A percentile compares a stretch with the other conserved stretches of the same genome.
These are phyloP conservation scores for Kuschelorhynchus macadamiae DNA, from an alignment of 2,888 invertebrate species.

Conservation along the genomic window DNA sequence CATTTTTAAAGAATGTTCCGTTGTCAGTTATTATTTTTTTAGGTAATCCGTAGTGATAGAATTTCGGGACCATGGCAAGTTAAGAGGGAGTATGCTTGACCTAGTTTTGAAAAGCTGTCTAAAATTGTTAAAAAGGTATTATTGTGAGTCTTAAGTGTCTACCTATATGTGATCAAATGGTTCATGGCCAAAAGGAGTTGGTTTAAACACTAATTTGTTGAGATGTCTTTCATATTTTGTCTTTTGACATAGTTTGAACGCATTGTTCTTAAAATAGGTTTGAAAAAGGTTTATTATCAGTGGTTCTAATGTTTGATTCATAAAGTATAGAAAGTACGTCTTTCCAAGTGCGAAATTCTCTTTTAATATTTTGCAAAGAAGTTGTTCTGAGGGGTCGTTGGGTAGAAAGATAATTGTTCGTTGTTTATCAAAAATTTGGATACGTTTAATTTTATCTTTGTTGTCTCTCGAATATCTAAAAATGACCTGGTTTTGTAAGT, in stretches of 20 bases:
- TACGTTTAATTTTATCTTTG: too few relatives aligned
- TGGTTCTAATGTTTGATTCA: slow-evolving; percentile 21
- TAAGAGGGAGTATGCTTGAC: too few relatives aligned
- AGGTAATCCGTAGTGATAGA: too few relatives aligned
- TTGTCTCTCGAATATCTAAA: too few relatives aligned
- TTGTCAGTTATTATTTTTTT: not conserved
- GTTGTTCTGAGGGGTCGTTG: slow-evolving; percentile 18
- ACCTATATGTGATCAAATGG: too few relatives aligned
- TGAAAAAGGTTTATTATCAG: slow-evolving; percentile 10
- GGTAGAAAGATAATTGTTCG: slow-evolving; percentile 11
- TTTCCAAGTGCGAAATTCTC: slow-evolving; percentile 10
- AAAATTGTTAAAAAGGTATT: slow-evolving; percentile 2
- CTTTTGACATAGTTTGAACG: slow-evolving; percentile 2
- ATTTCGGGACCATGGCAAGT: too few relatives aligned
- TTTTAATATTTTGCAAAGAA: slow-evolving; percentile 14
- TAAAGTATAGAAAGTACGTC: slow-evolving; percentile 16
- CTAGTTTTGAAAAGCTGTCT: slow-evolving; percentile 1
- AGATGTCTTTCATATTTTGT: slow-evolving; percentile 13
- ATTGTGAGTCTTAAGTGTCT: slow-evolving; percentile 10
- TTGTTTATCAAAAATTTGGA: not conserved
- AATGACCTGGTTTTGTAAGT: too few relatives aligned
- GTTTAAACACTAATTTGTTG: too few relatives aligned
- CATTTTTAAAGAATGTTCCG: not conserved
- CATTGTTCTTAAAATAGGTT: slow-evolving; percentile 19
- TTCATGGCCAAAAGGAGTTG: too few relatives aligned